These are phyloP conservation scores for Drosophila lutescens DNA, from an alignment of 2,888 invertebrate species.

Conservation along the genomic window DNA sequence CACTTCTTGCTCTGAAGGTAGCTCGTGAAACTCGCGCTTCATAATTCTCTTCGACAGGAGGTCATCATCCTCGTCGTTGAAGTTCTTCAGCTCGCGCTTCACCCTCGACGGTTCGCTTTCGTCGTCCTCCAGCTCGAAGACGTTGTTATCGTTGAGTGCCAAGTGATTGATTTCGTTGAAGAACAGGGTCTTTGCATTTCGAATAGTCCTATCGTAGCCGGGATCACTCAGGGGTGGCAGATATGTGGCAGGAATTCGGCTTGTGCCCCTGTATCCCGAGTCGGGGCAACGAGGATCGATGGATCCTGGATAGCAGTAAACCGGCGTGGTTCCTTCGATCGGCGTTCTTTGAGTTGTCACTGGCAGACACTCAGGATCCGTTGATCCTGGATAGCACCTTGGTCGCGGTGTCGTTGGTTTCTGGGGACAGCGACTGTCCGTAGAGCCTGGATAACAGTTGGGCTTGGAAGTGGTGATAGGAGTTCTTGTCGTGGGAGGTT, in stretches of 20 bases:
- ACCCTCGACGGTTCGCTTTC: conserved; percentile 45
- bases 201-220: conserved; percentile 71
- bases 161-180: conserved; percentile 80
- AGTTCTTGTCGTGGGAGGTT: conserved; percentile 1
- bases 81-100: conserved; percentile 54
- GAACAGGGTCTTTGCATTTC: conserved; percentile 66
- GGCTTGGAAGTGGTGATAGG: not conserved
- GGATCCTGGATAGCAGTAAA: conserved; percentile 81
- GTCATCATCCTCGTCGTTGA: conserved; percentile 49
- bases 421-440: conserved; percentile 5
- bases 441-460: conserved; percentile 8
- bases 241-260: conserved; percentile 79
- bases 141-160: conserved; percentile 70
- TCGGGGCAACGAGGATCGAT: conserved; percentile 82
- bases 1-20: conserved; percentile 57
- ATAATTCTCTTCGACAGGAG: conserved; percentile 69
- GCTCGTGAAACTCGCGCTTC: conserved; percentile 67
- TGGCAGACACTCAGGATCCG: conserved; percentile 30
- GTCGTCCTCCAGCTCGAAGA: conserved; percentile 72
- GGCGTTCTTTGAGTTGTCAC: conserved; percentile 76
- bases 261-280: conserved; percentile 73
- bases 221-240: conserved; percentile 77
- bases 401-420: not conserved
- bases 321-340: conserved; percentile 59
- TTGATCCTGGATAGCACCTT: conserved; percentile 58